These are phyloP conservation scores for Troilus luridus DNA, from an alignment of 2,888 invertebrate genomes.

Conservation along the genomic window DNA sequence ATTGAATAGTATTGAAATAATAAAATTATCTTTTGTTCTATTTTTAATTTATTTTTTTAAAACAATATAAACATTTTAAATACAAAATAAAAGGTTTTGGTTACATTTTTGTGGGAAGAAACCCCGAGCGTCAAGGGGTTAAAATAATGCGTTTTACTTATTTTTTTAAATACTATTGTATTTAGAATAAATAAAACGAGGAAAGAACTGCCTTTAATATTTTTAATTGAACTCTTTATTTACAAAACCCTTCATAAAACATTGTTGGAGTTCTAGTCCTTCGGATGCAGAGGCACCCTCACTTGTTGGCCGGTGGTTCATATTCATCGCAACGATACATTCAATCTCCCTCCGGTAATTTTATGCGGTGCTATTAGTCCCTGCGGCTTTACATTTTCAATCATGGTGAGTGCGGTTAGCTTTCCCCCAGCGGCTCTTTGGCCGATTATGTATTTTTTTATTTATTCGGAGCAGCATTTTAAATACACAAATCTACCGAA, in stretches of 20 bases:
- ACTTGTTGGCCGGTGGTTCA: background rate
- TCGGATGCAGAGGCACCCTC: background rate
- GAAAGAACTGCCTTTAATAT: background rate
- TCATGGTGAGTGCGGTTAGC: background rate
- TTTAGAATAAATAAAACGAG: too few species aligned
- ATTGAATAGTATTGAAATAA: too few species aligned
- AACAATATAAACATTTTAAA: too few species aligned
- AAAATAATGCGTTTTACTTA: too few species aligned
- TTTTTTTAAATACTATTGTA: too few species aligned
- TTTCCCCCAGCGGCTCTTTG: background rate
- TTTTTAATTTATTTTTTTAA: too few species aligned
- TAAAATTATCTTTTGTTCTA: too few species aligned
- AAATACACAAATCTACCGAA: background rate
- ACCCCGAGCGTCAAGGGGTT: too few species aligned
- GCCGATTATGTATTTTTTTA: background rate
- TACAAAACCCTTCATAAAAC: background rate
- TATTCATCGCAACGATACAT: background rate
- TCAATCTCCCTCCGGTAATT: constrained; percentile 8
- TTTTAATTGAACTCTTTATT: background rate
- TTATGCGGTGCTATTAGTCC: background rate
- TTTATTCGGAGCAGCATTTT: background rate
- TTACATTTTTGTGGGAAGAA: too few species aligned
- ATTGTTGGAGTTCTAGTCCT: background rate
- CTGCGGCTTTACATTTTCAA: background rate
- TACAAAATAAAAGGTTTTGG: too few species aligned